These are phyloP conservation scores for Buathra laborator DNA, from an alignment of 2,888 invertebrate species.

Conservation along the genomic window DNA sequence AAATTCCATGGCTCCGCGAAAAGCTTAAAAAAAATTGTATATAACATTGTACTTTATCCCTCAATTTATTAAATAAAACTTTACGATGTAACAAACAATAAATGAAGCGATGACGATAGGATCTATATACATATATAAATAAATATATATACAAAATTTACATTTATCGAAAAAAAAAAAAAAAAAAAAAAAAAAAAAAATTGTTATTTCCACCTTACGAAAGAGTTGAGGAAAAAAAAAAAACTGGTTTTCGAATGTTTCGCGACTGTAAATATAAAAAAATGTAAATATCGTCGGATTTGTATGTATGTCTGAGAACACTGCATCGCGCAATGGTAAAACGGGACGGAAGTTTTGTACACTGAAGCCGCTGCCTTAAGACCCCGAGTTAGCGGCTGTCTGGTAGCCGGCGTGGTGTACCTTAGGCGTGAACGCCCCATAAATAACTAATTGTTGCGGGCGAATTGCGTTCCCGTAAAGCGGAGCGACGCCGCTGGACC, in stretches of 20 bases:
- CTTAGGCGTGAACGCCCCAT: slow-evolving; percentile 73
- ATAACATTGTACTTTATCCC: slow-evolving; percentile 21
- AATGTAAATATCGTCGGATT: slow-evolving; percentile 52
- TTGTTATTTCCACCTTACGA: slow-evolving; percentile 8
- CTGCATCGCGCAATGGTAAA: slow-evolving; percentile 24
- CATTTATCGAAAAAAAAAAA: background rate
- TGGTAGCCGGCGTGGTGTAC: slow-evolving; percentile 63
- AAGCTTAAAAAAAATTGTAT: slow-evolving; percentile 10
- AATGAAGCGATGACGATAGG: slow-evolving; percentile 14
- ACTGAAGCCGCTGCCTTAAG: background rate
- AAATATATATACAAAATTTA: background rate
- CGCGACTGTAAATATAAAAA: slow-evolving; percentile 43
- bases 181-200: background rate
- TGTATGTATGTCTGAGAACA: slow-evolving; percentile 32
- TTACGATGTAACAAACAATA: slow-evolving; percentile 13
- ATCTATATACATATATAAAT: slow-evolving; percentile 2
- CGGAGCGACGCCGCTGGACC: slow-evolving; percentile 67
- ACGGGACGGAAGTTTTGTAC: slow-evolving; percentile 5
- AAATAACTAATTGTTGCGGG: slow-evolving; percentile 78
- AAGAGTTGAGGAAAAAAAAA: background rate
- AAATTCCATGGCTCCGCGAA: background rate
- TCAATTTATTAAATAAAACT: slow-evolving; percentile 11
- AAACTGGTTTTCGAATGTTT: slow-evolving; percentile 30
- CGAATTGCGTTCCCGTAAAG: slow-evolving; percentile 69
- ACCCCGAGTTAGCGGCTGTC: slow-evolving; percentile 45